Evolutionary conservation across 2,888 invertebrate genomes (phyloP).

Genomic region (Theretra japonica): DNA sequence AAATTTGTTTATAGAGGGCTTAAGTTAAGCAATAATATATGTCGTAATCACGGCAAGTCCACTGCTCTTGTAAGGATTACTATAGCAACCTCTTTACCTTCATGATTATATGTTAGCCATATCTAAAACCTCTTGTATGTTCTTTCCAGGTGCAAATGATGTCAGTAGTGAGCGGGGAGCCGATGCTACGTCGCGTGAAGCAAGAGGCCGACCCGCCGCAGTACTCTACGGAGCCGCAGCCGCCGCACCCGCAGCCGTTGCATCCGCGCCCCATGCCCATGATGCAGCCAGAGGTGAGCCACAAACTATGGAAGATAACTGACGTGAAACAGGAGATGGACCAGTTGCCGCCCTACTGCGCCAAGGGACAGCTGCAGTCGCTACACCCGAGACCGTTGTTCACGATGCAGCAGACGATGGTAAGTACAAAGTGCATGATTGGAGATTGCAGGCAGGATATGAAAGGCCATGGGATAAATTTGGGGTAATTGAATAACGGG

Average conservation of each 20-base stretch:
- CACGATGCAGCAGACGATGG: slow-evolving; percentile 7
- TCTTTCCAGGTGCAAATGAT: slow-evolving; percentile 88
- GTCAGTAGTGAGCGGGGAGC: slow-evolving; percentile 83
- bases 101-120: no score
- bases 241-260: slow-evolving; percentile 82
- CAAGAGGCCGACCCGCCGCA: slow-evolving; percentile 77
- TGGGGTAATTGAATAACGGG: no score
- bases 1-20: no score
- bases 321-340: slow-evolving; percentile 11
- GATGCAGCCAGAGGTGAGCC: slow-evolving; percentile 67
- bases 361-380: not conserved
- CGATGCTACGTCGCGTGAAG: slow-evolving; percentile 73
- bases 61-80: no score
- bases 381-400: not conserved
- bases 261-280: slow-evolving; percentile 75
- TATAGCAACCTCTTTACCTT: no score
- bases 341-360: not conserved
- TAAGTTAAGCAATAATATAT: no score
- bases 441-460: no score
- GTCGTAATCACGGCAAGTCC: no score
- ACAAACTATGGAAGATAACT: slow-evolving; percentile 14
- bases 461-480: no score
- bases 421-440: not conserved
- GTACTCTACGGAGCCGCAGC: slow-evolving; percentile 83
- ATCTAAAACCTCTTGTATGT: not conserved